Percentiles rank a stretch among this genome's conserved stretches.
phyloP scores from a whole-genome alignment of 2,888 invertebrate genomes.

The Aporophyla lueneburgensis region DNA sequence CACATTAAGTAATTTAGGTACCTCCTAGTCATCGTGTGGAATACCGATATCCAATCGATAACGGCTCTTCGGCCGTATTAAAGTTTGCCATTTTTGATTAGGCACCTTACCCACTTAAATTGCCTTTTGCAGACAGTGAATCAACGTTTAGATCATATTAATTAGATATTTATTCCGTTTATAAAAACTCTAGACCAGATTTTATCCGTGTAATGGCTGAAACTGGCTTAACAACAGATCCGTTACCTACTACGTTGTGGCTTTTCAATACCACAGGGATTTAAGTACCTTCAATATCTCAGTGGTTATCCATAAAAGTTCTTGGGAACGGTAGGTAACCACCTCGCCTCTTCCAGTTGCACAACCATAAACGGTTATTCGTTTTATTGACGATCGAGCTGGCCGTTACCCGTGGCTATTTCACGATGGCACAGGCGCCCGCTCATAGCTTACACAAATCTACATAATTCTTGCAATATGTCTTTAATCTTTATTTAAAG shows the following conservation, averaged over 20 bases:
- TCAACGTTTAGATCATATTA: conserved; percentile 59
- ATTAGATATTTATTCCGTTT: conserved; percentile 57
- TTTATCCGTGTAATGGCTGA: conserved; percentile 26
- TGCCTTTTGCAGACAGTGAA: conserved; percentile 66
- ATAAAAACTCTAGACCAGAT: conserved; percentile 60
- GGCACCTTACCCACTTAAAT: conserved; percentile 77
- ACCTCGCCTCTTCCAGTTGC: conserved; percentile 63
- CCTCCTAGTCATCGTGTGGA: conserved; percentile 59
- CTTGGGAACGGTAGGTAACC: conserved; percentile 64
- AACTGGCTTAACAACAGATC: conserved; percentile 31
- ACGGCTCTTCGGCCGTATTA: conserved; percentile 79
- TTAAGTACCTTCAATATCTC: conserved; percentile 54
- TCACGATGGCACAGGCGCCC: conserved; percentile 65
- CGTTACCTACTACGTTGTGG: conserved; percentile 63
- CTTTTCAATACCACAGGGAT: conserved; percentile 61
- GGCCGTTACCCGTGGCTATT: conserved; percentile 71
- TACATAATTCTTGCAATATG: conserved; percentile 38
- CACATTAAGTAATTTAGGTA: conserved; percentile 58
- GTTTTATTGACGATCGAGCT: conserved; percentile 74
- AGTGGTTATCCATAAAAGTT: conserved; percentile 67
- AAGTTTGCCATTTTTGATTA: conserved; percentile 78
- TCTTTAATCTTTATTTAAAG: conserved; percentile 17
- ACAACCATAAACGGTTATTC: conserved; percentile 71
- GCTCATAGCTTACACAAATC: conserved; percentile 43
- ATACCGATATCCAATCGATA: conserved; percentile 71